phyloP scores from a whole-genome alignment of 1,140 invertebrate species.

The Ooceraea biroi region DNA sequence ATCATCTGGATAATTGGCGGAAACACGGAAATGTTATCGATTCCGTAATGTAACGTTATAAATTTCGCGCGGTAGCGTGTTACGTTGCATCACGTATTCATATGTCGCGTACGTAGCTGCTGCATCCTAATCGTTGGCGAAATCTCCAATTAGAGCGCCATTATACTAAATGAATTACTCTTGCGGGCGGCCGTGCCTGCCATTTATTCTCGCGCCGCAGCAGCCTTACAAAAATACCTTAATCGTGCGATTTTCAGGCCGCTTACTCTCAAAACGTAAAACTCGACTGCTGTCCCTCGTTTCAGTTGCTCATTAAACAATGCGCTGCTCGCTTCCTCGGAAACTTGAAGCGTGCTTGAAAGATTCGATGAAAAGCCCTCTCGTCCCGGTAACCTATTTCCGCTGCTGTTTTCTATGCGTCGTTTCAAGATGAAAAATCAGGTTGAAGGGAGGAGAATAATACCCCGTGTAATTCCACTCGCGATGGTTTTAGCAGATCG shows the following conservation, averaged over 20 bases:
- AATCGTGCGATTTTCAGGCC: slow-evolving; percentile 28
- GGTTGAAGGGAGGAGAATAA: slow-evolving; percentile 8
- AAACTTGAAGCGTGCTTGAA: slow-evolving; percentile 63
- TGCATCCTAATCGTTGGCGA: not conserved
- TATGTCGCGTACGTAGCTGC: too few relatives aligned
- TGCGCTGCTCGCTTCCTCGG: slow-evolving; percentile 56
- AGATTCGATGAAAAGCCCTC: slow-evolving; percentile 67
- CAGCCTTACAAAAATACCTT: not conserved
- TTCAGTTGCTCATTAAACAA: slow-evolving; percentile 61
- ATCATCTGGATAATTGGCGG: slow-evolving; percentile 36
- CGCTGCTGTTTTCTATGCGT: slow-evolving; percentile 33
- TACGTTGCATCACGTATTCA: not conserved
- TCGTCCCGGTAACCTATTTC: slow-evolving; percentile 67
- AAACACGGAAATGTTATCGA: slow-evolving; percentile 19
- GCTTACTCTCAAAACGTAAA: slow-evolving; percentile 3
- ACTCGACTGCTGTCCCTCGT: not conserved
- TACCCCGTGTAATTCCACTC: slow-evolving; percentile 33
- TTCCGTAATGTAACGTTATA: not conserved
- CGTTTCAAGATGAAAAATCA: slow-evolving; percentile 23
- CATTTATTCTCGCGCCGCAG: not conserved
- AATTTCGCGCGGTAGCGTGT: slow-evolving; percentile 14
- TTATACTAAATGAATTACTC: not conserved
- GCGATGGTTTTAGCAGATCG: not conserved
- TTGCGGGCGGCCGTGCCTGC: not conserved
- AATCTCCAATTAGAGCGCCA: not conserved